These are phyloP conservation scores for Mus caroli DNA, from an alignment of 2,797 vertebrate genomes.

Conservation along the genomic window DNA sequence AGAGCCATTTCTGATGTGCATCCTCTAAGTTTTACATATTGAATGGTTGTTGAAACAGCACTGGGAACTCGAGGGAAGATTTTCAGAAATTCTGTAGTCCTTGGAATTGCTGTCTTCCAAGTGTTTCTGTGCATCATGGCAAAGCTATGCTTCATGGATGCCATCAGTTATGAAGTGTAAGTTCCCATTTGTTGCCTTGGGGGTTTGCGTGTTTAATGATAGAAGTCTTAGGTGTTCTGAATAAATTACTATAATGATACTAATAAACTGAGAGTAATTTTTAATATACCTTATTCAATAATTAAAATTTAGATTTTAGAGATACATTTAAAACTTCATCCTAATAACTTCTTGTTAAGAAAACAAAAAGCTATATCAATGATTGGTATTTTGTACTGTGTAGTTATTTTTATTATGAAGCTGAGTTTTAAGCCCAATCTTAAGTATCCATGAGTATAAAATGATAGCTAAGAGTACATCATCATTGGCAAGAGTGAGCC, in stretches of 20 bases:
- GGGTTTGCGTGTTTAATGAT: conserved; percentile 36
- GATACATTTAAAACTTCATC: conserved; percentile 34
- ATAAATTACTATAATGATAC: conserved; percentile 48
- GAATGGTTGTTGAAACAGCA: not conserved
- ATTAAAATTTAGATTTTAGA: conserved; percentile 61
- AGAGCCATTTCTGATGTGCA: not conserved
- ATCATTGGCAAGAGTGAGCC: not conserved
- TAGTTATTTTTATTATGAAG: not conserved
- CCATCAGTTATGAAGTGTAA: conserved; percentile 27
- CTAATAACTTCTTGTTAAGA: conserved; percentile 54
- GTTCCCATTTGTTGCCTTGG: conserved; percentile 20
- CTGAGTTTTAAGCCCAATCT: conserved; percentile 51
- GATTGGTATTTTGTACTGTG: not conserved
- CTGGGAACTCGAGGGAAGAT: not conserved
- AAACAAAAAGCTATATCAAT: conserved; percentile 3
- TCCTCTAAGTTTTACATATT: conserved; percentile 52
- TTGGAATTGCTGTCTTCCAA: not conserved
- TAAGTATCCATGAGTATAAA: conserved; percentile 56
- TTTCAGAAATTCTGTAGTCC: conserved; percentile 47
- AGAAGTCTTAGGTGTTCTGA: conserved; percentile 50
- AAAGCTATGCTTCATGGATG: conserved; percentile 35
- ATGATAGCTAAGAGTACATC: conserved; percentile 27
- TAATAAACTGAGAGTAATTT: conserved; percentile 59
- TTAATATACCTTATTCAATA: conserved; percentile 49
- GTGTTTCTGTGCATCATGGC: not conserved